Conservation (phyloP, 1,140 invertebrate species). For the Harpegnathos saltator region DNA sequence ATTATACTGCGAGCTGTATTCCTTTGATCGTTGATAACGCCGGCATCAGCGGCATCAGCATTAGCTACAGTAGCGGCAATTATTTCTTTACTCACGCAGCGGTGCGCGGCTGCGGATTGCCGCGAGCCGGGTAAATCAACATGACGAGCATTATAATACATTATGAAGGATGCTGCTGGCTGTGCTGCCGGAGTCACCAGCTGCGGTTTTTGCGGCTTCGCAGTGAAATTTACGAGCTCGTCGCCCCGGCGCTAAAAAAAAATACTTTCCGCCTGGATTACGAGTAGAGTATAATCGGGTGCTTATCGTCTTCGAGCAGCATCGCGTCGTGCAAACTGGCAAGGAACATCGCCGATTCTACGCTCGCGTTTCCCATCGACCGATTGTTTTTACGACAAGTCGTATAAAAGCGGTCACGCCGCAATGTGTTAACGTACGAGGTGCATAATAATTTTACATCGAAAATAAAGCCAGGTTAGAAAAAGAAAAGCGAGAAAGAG, state of each 20-base stretch:
- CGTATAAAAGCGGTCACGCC: neutral
- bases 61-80: neutral
- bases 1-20: neutral
- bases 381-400: constrained; percentile 24
- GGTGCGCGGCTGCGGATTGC: constrained; percentile 1
- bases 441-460: constrained; percentile 43
- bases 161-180: constrained; percentile 25
- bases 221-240: constrained; percentile 45
- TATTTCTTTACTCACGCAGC: neutral
- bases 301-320: constrained; percentile 54
- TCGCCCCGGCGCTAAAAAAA: constrained; percentile 26
- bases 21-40: neutral
- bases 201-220: constrained; percentile 25
- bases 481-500: neutral
- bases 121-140: constrained; percentile 8
- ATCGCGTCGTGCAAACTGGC: neutral
- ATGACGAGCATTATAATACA: constrained; percentile 17
- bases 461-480: neutral
- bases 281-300: constrained; percentile 49
- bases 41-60: neutral
- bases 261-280: constrained; percentile 47
- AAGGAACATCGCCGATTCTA: constrained; percentile 25
- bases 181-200: too few relatives aligned
- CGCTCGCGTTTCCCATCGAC: neutral
- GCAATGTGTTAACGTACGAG: neutral